phyloP scores from a whole-genome alignment of 92 coral and sea anemone species.

The Hydrozoanthus gracilis region DNA sequence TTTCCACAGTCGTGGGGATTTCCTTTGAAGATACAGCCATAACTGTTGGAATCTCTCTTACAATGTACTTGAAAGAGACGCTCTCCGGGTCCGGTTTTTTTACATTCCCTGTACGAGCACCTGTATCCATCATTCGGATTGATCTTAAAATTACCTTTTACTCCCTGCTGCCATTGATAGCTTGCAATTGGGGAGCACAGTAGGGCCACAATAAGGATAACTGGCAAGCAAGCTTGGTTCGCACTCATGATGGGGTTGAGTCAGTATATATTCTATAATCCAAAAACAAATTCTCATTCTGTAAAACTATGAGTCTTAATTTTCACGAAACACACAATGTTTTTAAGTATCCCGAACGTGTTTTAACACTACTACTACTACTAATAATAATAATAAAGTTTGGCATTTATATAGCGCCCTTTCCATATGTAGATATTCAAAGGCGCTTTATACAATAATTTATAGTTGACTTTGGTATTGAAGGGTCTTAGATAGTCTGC shows the following conservation, averaged over 20 bases:
- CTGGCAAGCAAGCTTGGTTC: background rate
- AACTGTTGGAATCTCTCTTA: background rate
- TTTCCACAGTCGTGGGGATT: conserved; percentile 35
- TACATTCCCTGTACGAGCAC: conserved; percentile 38
- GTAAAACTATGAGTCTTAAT: no score
- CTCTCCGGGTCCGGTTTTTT: conserved; percentile 25
- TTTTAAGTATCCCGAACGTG: no score
- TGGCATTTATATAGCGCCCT: no score
- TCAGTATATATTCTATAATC: no score
- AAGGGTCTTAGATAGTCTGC: no score
- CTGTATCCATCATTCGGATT: conserved; percentile 31
- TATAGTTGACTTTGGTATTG: no score
- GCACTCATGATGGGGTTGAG: background rate
- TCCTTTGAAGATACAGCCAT: conserved; percentile 43
- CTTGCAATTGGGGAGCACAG: conserved; percentile 17
- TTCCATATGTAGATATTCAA: no score
- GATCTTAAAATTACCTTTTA: background rate
- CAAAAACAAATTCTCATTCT: no score
- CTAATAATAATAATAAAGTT: no score
- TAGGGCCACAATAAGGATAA: background rate
- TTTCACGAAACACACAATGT: no score
- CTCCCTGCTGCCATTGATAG: background rate
- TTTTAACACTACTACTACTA: no score
- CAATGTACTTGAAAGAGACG: conserved; percentile 41
- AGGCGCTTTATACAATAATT: no score